Evolutionary conservation across 2,797 vertebrate genomes (phyloP).

Genomic region (Pangasius krempfi): DNA sequence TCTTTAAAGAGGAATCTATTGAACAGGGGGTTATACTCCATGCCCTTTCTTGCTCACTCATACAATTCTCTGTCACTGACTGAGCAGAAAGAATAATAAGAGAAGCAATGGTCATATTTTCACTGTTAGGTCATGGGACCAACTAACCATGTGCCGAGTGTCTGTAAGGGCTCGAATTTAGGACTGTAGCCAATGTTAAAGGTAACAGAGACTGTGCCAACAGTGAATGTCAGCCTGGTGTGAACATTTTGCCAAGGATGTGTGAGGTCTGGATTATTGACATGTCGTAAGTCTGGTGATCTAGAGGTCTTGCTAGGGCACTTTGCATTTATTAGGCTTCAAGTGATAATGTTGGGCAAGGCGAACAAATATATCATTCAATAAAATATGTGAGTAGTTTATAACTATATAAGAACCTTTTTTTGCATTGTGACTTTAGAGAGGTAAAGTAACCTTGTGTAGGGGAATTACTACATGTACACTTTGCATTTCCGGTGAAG

Average conservation of each 20-base stretch:
- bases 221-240: constrained; percentile 59
- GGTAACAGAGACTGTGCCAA: constrained; percentile 63
- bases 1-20: background rate
- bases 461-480: constrained; percentile 7
- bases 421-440: background rate
- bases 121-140: constrained; percentile 11
- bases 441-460: background rate
- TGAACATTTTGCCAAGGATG: constrained; percentile 48
- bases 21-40: background rate
- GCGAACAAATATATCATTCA: background rate
- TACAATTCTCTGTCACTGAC: background rate
- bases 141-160: background rate
- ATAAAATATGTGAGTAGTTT: background rate
- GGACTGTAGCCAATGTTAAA: constrained; percentile 52
- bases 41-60: constrained; percentile 7
- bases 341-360: background rate
- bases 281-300: constrained; percentile 36
- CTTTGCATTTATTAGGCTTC: background rate
- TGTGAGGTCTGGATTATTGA: constrained; percentile 15
- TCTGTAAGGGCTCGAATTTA: constrained; percentile 12
- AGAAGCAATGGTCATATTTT: background rate
- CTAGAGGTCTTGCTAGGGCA: constrained; percentile 46
- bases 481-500: constrained; percentile 3
- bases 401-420: background rate
- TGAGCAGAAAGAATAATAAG: background rate